These are phyloP conservation scores for Panthera tigris DNA, from an alignment of 2,113 vertebrate species.

Conservation along the genomic window DNA sequence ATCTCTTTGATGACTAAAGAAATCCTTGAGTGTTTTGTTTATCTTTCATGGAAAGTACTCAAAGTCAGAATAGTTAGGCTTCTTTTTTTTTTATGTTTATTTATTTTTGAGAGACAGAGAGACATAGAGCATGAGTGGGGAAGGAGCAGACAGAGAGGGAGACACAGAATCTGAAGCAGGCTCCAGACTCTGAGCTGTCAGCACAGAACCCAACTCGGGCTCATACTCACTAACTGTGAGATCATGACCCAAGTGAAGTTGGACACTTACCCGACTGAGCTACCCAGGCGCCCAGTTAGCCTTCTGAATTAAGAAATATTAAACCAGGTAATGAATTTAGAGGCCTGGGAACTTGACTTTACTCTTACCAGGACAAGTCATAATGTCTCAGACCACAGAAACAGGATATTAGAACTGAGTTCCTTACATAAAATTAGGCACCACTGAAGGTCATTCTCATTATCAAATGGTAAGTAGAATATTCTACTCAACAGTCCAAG, in stretches of 20 bases:
- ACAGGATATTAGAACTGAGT: not conserved
- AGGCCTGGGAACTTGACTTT: not conserved
- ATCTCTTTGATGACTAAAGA: not conserved
- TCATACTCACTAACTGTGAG: too few species aligned
- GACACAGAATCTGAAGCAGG: too few species aligned
- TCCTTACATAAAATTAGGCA: conserved; percentile 2
- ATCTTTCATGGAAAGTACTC: not conserved
- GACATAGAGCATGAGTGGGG: too few species aligned
- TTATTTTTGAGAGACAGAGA: too few species aligned
- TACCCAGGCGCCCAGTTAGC: not conserved
- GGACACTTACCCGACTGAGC: too few species aligned
- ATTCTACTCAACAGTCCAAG: not conserved
- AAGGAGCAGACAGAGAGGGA: too few species aligned
- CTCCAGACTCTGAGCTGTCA: too few species aligned
- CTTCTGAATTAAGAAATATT: not conserved
- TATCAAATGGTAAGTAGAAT: not conserved
- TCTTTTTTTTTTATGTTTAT: not conserved
- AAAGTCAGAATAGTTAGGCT: not conserved
- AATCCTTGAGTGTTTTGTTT: conserved; percentile 30
- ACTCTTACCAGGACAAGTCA: not conserved
- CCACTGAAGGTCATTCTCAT: not conserved
- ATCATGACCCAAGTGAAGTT: too few species aligned
- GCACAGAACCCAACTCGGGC: too few species aligned
- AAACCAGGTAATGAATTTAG: not conserved
- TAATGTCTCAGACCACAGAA: not conserved